Evolutionary conservation across 2,888 invertebrate species (phyloP), one percentile per base, ranked within the genome.

Genomic region (Callyntrura sp.): DNA sequence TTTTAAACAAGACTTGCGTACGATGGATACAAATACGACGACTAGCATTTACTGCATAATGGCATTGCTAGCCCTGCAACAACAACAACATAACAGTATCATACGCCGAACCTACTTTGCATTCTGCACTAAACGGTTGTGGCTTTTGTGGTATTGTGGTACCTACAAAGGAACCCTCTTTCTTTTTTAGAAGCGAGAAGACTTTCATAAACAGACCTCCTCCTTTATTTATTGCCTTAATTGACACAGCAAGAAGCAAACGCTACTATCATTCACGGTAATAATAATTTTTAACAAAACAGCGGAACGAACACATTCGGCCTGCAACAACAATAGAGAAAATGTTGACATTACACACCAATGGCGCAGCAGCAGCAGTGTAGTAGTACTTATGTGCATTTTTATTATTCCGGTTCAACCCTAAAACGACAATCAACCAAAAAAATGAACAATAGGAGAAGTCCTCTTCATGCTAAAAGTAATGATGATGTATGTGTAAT

Each of bases 211-310:
- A 92, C 93, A 93, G 92, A 92, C 92, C 92, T 92, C 92, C 92
- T 92, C 90, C 91, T 86, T 93, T 93, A 93, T 93, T 93, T 93
- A 93, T 93, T 92, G 91, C 92, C 93, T 93, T 93, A 92, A 93
- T 93, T 93, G 93, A 93, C 91, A 92, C 93, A 92, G 91, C 90
- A 91, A 91, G 73, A 20, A 73, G 68, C 65, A 57, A 81, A 43
- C 43, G 78, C 28, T 57, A 51, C 48, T 48, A 51, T 62, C 83
- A 25, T 62, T 83, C 57, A 83, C 25, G 62, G n/a, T 81, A 81
- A 60, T 81, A 81, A 83, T 65, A 43, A 81, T 81, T 81, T 81
- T 81, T 81, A 83, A 62, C 83, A 83, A 65, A 65, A 62, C 65
- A 68, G 68, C 55, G 83, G 51, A 83, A 68, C 70, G 83, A 28